Base-by-base conservation (phyloP, 2,888 invertebrate genomes). In the Drosophila tripunctata region DNA sequence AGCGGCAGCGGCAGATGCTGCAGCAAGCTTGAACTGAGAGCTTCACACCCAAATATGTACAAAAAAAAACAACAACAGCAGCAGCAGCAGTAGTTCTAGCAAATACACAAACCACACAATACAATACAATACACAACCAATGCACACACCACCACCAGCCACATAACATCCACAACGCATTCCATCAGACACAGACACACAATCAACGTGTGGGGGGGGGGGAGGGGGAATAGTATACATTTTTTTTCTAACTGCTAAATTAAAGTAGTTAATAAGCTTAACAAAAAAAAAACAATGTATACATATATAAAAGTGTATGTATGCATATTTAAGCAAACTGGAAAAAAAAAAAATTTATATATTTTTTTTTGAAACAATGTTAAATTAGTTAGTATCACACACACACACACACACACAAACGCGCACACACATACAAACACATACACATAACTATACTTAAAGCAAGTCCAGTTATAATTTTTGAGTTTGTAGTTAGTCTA, bases 381-480 rank as follows among this genome's bases (percentile, higher is more conserved):
- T 73, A 56, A 69, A 66, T 73, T 69, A 60, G 73, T 74, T 69
- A 56, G 54, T 70, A 72, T 38, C 40, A 35, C 41, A 56, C 15
- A 47, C 3, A 48, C 17, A 56, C 15, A 36, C 12, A 24, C 10
- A 45, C 47, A 41, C 36, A 33, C 30, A 44, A 30, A 35, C 30
- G 21, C 27, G 4, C 35, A 30, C 30, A 24, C 17, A 36, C 4
- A 35, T 7, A 33, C 31, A 33, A 14, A 35, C 8, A 33, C 31
- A 33, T 19, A 4, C 10, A 22, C 22, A 44, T 2, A 17, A 4
- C 15, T 12, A 36, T 17, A 35, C 15, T 24, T 35, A 24, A 15
- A 36, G 15, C 24, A 50, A 17, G 36, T 36, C 24, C 24, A 50
- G 48, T 50, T 50, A 47, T 24, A 15, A 15, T 12, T 50, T 36